These are phyloP conservation scores for Diachasma alloeum DNA, from an alignment of 1,140 invertebrate species.

Conservation along the genomic window DNA sequence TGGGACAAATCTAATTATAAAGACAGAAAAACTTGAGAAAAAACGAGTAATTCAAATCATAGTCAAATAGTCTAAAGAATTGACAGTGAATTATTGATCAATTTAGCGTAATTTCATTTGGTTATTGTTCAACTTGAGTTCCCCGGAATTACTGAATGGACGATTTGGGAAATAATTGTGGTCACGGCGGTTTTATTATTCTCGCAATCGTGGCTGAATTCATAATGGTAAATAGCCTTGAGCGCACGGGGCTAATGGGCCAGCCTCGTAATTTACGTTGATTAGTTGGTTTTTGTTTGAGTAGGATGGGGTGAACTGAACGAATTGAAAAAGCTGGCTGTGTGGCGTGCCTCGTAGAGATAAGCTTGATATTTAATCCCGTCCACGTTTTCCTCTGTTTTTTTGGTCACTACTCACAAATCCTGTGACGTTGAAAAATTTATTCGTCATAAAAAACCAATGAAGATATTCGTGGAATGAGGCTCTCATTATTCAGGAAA, in stretches of 20 bases:
- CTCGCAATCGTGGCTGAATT: not conserved
- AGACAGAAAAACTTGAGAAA: no score
- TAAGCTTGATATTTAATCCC: constrained; percentile 7
- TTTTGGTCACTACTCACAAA: not conserved
- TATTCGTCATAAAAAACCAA: not conserved
- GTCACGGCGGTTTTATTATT: not conserved
- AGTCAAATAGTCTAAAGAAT: no score
- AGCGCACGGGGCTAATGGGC: not conserved
- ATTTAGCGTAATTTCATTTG: not conserved
- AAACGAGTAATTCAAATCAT: no score
- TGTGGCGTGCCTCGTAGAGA: constrained; percentile 3
- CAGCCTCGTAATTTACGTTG: constrained; percentile 12
- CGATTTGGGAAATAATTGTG: not conserved
- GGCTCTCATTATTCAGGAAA: not conserved
- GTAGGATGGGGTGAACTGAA: not conserved
- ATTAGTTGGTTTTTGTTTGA: not conserved
- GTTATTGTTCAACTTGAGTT: not conserved
- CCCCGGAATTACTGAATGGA: not conserved
- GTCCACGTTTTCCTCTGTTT: not conserved
- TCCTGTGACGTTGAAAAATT: not conserved
- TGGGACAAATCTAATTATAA: no score
- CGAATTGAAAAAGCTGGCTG: constrained; percentile 12
- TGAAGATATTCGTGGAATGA: not conserved
- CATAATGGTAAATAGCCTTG: constrained; percentile 7
- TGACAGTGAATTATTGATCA: no score